Conservation (phyloP, 1,140 invertebrate genomes). For the Schlechtendalia chinensis region DNA sequence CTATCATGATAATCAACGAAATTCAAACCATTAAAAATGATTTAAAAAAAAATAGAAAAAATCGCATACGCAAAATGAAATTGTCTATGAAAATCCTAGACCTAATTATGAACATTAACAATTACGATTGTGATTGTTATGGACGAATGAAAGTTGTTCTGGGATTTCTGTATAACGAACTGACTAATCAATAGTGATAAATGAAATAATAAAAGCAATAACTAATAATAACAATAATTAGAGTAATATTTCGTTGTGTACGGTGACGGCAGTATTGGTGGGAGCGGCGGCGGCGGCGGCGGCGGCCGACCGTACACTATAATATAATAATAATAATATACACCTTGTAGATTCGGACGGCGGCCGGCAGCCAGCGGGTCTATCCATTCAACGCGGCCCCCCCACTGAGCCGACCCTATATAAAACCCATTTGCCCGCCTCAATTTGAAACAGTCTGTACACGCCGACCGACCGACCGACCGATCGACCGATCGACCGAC, state of each 20-base stretch:
- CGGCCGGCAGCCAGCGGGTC: slow-evolving; percentile 9
- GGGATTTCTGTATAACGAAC: slow-evolving; percentile 24
- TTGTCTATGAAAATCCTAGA: slow-evolving; percentile 5
- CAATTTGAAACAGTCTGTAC: slow-evolving; percentile 47
- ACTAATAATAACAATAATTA: slow-evolving; percentile 1
- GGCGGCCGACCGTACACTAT: too few species aligned
- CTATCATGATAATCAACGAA: too few species aligned
- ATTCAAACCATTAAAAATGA: too few species aligned
- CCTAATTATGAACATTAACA: not conserved
- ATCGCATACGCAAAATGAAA: too few species aligned
- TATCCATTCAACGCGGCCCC: slow-evolving; percentile 17
- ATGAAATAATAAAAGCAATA: not conserved
- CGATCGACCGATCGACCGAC: not conserved
- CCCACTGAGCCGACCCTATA: slow-evolving; percentile 31
- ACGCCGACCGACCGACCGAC: not conserved
- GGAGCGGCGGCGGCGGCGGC: not conserved
- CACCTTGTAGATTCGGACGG: slow-evolving; percentile 16
- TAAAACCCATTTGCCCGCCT: slow-evolving; percentile 42
- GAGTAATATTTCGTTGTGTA: not conserved
- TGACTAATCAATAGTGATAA: not conserved
- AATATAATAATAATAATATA: not conserved
- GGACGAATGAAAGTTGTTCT: slow-evolving; percentile 40
- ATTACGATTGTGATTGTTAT: not conserved
- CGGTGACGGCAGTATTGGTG: not conserved
- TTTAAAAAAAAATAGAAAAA: too few species aligned